A percentile compares a stretch with the other conserved stretches of the same genome.
Evolutionary conservation across 2,888 invertebrate species (phyloP).

Genomic region (Hemaris fuciformis): DNA sequence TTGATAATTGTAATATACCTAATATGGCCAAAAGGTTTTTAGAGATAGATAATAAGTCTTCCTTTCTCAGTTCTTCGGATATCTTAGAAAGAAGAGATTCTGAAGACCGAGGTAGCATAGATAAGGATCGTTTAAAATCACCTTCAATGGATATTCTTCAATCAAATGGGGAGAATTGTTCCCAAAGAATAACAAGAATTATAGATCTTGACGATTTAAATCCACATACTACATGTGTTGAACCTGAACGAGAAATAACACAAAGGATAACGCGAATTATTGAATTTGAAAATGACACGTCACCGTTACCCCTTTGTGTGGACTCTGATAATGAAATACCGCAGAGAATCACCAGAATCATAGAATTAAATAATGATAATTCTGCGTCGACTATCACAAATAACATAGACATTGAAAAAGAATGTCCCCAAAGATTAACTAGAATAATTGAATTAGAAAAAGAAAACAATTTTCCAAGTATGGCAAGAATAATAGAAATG

Average conservation of each 20-base stretch:
- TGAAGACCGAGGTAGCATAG: constrained; percentile 40
- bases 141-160: constrained; percentile 23
- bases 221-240: constrained; percentile 45
- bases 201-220: constrained; percentile 70
- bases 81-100: constrained; percentile 53
- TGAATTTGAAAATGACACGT: constrained; percentile 64
- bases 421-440: constrained; percentile 59
- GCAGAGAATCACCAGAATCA: constrained; percentile 70
- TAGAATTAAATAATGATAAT: constrained; percentile 69
- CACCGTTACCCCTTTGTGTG: constrained; percentile 43
- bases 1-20: constrained; percentile 59
- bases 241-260: constrained; percentile 60
- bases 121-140: constrained; percentile 50
- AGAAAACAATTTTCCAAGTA: constrained; percentile 69
- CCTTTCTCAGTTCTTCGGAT: constrained; percentile 55
- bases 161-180: constrained; percentile 46
- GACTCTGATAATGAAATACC: constrained; percentile 57
- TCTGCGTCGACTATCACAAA: constrained; percentile 62
- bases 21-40: constrained; percentile 54
- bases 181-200: constrained; percentile 73
- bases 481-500: constrained; percentile 78
- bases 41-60: constrained; percentile 59
- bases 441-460: constrained; percentile 69
- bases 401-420: constrained; percentile 56
- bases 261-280: constrained; percentile 75